These are phyloP conservation scores for Leucoraja ocellata DNA, from an alignment of 2,797 vertebrate species.

Conservation along the genomic window DNA sequence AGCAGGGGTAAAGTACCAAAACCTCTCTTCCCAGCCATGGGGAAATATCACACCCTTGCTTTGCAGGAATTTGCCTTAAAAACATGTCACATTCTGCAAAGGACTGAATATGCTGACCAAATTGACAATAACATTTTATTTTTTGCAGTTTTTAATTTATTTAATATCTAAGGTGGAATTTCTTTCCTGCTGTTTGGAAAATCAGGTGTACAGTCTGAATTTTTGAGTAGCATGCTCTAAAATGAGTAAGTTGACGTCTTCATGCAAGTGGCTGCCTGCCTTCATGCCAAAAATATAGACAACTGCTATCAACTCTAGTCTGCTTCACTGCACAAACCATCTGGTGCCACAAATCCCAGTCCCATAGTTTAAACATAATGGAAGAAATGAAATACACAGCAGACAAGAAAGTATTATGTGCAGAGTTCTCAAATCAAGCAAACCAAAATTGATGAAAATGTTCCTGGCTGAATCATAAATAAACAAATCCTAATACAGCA, in stretches of 20 bases:
- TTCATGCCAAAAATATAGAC: constrained; percentile 29
- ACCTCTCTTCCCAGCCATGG: no score
- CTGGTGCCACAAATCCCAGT: neutral
- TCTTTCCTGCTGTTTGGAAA: neutral
- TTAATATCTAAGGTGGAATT: neutral
- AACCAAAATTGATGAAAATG: neutral
- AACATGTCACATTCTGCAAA: neutral
- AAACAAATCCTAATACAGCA: neutral
- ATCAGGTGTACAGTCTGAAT: neutral
- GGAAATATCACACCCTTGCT: neutral
- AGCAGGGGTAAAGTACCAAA: neutral
- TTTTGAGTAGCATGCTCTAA: constrained; percentile 6
- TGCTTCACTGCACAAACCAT: constrained; percentile 20
- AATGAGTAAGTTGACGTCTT: neutral
- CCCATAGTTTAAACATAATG: constrained; percentile 2
- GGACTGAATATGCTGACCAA: neutral
- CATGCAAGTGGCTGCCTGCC: neutral
- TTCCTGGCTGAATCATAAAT: neutral
- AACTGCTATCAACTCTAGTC: constrained; percentile 22
- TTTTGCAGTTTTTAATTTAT: neutral
- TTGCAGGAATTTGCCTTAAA: neutral
- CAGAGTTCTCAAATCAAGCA: neutral
- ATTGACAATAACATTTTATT: neutral
- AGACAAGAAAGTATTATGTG: neutral
- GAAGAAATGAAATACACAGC: neutral